phyloP scores from a whole-genome alignment of 2,113 vertebrate genomes.

The Catharus fuscescens region DNA sequence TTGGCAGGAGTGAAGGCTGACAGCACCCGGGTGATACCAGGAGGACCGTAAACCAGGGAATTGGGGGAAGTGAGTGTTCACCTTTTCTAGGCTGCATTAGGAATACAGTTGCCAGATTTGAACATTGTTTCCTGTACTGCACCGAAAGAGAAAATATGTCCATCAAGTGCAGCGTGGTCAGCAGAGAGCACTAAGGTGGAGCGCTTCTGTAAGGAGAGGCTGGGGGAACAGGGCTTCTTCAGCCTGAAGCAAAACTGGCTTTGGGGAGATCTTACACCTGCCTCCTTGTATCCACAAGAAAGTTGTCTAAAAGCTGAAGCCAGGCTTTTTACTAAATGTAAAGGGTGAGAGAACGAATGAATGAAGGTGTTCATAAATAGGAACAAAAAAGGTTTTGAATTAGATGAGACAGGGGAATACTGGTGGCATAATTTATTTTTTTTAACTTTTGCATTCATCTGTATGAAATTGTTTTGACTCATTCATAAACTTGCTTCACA shows the following conservation, averaged over 20 bases:
- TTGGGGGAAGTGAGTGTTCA: not conserved
- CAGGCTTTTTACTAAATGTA: not conserved
- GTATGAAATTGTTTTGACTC: not conserved
- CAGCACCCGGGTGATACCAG: fast-evolving
- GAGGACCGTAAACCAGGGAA: not conserved
- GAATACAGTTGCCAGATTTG: not conserved
- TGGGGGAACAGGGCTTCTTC: not conserved
- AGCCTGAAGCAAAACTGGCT: not conserved
- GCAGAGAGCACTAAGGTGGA: not conserved
- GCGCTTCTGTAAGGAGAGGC: not conserved
- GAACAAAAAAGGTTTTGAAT: not conserved
- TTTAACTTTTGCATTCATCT: not conserved
- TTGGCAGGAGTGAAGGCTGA: not conserved
- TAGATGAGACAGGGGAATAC: not conserved
- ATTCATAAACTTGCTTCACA: not conserved
- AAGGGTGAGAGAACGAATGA: not conserved
- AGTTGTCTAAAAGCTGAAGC: not conserved
- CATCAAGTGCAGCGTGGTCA: not conserved
- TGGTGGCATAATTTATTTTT: not conserved
- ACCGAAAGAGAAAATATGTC: not conserved
- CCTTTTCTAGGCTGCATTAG: not conserved
- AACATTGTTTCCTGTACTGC: not conserved
- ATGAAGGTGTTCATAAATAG: not conserved
- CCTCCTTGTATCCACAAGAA: not conserved
- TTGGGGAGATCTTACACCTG: not conserved